phyloP scores from a whole-genome alignment of 2,797 vertebrate species.

The Rhadinocentrus ornatus region DNA sequence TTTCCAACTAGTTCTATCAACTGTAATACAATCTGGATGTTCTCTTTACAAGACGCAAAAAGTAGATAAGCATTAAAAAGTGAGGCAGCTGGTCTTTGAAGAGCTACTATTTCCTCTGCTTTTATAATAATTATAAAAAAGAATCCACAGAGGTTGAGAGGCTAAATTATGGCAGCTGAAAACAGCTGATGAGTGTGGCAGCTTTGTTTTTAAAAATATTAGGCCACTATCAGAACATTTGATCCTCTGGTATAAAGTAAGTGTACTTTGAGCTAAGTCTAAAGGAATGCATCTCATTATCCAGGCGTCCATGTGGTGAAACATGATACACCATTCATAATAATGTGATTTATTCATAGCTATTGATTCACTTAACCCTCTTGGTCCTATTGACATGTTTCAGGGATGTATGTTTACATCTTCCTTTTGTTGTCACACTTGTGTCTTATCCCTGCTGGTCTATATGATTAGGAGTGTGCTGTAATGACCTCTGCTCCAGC shows the following conservation, averaged over 20 bases:
- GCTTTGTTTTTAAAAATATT: constrained; percentile 20
- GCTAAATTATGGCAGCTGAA: constrained; percentile 22
- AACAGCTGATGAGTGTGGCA: constrained; percentile 1
- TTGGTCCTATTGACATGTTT: constrained; percentile 20
- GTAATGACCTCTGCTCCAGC: constrained; percentile 24
- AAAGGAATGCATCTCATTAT: constrained; percentile 6
- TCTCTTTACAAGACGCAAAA: constrained; percentile 26
- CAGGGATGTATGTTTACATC: not conserved
- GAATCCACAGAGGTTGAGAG: not conserved
- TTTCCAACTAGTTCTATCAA: constrained; percentile 3
- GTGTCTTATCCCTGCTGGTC: not conserved
- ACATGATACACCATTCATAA: constrained; percentile 17
- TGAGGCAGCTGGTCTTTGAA: constrained; percentile 1
- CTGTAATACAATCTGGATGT: not conserved
- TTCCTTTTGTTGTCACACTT: constrained; percentile 1
- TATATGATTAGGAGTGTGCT: constrained; percentile 14
- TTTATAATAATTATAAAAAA: constrained; percentile 11
- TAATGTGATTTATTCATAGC: constrained; percentile 41
- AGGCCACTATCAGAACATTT: not conserved
- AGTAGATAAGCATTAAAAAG: not conserved
- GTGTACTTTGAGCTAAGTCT: constrained; percentile 4
- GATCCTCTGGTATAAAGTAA: constrained; percentile 2
- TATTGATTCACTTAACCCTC: constrained; percentile 25
- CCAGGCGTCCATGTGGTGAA: not conserved
- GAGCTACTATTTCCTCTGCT: constrained; percentile 1